A percentile compares a stretch with the other conserved stretches of the same genome.
phyloP scores from a whole-genome alignment of 2,797 vertebrate genomes.

The Alca torda region DNA sequence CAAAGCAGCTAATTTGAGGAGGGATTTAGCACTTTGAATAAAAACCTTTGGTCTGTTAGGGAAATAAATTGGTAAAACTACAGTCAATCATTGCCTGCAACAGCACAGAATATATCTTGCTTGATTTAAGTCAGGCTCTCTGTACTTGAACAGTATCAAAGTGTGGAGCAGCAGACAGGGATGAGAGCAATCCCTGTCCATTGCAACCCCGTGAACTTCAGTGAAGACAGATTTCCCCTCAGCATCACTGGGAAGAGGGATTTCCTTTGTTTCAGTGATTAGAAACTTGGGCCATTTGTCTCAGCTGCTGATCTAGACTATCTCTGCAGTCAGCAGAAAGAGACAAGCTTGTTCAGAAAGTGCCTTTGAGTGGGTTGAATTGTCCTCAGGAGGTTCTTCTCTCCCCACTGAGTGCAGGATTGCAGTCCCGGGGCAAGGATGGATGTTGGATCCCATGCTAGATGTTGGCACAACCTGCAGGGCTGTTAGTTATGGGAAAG shows the following conservation, averaged over 20 bases:
- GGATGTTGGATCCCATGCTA: background rate
- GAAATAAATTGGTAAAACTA: background rate
- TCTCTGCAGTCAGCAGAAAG: background rate
- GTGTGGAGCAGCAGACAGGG: background rate
- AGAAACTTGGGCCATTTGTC: background rate
- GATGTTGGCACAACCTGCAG: background rate
- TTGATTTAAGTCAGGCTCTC: background rate
- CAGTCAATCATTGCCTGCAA: background rate
- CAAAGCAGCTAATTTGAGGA: conserved; percentile 28
- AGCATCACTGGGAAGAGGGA: background rate
- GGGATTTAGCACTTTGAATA: background rate
- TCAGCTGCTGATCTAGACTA: background rate
- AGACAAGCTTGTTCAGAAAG: background rate
- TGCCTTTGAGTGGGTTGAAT: background rate
- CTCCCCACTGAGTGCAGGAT: background rate
- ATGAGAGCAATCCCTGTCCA: background rate
- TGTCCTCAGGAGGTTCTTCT: background rate
- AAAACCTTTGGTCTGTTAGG: background rate
- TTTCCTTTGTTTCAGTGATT: background rate
- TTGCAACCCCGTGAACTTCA: background rate
- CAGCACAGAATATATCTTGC: background rate
- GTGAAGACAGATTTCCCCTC: background rate
- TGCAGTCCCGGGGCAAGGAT: background rate
- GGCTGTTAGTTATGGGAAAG: background rate
- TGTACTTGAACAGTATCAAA: background rate